A percentile compares a stretch with the other conserved stretches of the same genome.
These are phyloP conservation scores for Lepidocyrtoides sp. DNA, from an alignment of 2,888 invertebrate genomes.

Conservation along the genomic window DNA sequence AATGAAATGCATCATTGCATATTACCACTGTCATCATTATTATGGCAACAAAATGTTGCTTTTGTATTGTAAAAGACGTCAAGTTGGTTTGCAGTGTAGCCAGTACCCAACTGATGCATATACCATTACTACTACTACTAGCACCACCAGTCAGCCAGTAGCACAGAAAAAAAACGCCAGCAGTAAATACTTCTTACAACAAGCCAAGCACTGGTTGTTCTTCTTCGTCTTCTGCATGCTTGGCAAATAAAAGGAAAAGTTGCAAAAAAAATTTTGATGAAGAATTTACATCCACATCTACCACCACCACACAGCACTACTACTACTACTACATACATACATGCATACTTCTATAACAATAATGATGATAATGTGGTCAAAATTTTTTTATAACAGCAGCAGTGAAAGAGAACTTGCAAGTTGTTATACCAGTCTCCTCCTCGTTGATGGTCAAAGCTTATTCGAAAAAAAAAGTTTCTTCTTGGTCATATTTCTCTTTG, in stretches of 20 bases:
- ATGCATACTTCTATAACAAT: background rate
- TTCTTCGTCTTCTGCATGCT: background rate
- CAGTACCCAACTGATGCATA: too few species aligned
- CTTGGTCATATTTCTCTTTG: too few species aligned
- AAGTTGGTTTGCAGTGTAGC: too few species aligned
- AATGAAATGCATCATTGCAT: conserved; percentile 50
- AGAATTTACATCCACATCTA: background rate
- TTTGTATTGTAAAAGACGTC: too few species aligned
- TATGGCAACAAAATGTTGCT: conserved; percentile 8
- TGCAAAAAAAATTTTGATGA: conserved; percentile 11
- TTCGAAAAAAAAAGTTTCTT: too few species aligned
- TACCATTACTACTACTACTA: too few species aligned
- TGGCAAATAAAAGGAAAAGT: conserved; percentile 57
- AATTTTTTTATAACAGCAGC: background rate
- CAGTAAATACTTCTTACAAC: too few species aligned
- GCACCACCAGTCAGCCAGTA: background rate
- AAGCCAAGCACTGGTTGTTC: background rate
- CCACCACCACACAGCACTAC: background rate
- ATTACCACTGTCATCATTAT: conserved; percentile 40
- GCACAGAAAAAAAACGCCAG: background rate
- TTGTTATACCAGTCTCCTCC: background rate
- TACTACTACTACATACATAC: background rate
- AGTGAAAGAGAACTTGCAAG: background rate
- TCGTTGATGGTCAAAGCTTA: conserved; percentile 27
- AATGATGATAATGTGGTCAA: background rate